Evolutionary conservation across 2,797 vertebrate species (phyloP).

Genomic region (Sardinella longiceps): DNA sequence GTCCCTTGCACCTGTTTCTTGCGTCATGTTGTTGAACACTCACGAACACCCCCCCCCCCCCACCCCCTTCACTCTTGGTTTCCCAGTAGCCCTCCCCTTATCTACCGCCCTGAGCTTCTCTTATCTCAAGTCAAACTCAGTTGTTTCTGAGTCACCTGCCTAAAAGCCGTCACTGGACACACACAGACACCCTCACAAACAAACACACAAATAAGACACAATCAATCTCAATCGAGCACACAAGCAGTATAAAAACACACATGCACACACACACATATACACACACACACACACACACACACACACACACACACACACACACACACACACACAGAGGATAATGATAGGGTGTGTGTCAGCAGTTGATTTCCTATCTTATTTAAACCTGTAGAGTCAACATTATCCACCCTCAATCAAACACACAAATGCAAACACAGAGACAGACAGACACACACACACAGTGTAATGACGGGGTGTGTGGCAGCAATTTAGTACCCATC

Average conservation of each 20-base stretch:
- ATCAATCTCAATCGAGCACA: background rate
- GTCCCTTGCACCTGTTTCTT: conserved; percentile 1
- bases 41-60: background rate
- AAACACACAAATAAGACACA: background rate
- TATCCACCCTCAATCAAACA: background rate
- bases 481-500: no score
- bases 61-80: background rate
- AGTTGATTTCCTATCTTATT: no score
- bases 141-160: background rate
- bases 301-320: background rate
- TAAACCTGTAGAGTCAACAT: no score
- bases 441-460: background rate
- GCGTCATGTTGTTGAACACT: background rate
- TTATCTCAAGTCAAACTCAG: conserved; percentile 23
- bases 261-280: conserved; percentile 19
- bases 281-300: background rate
- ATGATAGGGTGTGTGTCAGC: no score
- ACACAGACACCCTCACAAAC: background rate
- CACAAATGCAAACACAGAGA: background rate
- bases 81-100: background rate
- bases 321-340: background rate
- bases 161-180: background rate
- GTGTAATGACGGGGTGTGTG: no score
- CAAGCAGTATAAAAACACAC: background rate
- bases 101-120: background rate